Base-by-base conservation (phyloP, 1,140 invertebrate species). In the Calosoma granatense region DNA sequence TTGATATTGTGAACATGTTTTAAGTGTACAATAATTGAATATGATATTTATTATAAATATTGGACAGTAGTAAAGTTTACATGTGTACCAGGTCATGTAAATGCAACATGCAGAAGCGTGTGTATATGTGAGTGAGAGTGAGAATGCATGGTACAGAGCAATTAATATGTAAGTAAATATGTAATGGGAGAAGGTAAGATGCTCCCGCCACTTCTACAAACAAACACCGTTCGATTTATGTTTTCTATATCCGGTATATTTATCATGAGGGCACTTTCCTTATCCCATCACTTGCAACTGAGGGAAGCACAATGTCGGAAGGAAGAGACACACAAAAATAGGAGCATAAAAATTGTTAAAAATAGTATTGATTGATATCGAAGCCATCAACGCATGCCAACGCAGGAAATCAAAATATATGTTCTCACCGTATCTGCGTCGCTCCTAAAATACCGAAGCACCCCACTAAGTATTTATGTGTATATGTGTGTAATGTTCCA, bases 111-210 rank as follows among this genome's bases (percentile, higher is more conserved):
- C n/a, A n/a, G n/a, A n/a, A n/a, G n/a, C n/a, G n/a, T n/a, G n/a
- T n/a, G n/a, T n/a, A n/a, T n/a, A n/a, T n/a, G n/a, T n/a, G n/a
- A n/a, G n/a, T n/a, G n/a, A n/a, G n/a, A n/a, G n/a, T n/a, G n/a
- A n/a, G n/a, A n/a, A n/a, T n/a, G n/a, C n/a, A n/a, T n/a, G n/a
- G n/a, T n/a, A n/a, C n/a, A n/a, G n/a, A n/a, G n/a, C n/a, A n/a
- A n/a, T n/a, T n/a, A n/a, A n/a, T n/a, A n/a, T n/a, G n/a, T n/a
- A n/a, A n/a, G n/a, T n/a, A n/a, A 62, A 54, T 55, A 59, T 70
- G 74, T 78, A 78, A 80, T 79, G 77, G 77, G 78, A 79, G 74
- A 78, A 80, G 78, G 78, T 74, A 73, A 74, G 70, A 72, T 68
- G 74, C 72, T 70, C 72, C 73, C 72, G 61, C 54, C 61, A 59